Conservation (phyloP, 1,140 invertebrate species). For the Philotrypesis tridentata region DNA sequence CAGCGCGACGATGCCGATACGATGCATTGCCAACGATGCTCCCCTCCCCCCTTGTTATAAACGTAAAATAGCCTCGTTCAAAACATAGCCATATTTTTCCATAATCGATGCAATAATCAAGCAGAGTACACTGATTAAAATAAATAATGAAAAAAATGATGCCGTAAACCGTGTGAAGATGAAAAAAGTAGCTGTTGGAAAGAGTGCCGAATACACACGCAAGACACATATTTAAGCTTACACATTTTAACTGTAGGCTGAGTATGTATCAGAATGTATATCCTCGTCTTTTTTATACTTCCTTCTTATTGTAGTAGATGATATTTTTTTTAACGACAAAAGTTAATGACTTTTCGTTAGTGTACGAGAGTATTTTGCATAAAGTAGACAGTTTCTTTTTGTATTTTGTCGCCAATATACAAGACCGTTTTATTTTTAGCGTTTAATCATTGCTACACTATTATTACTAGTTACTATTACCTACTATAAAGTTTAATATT, state of each 20-base stretch:
- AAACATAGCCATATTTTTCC: conserved; percentile 74
- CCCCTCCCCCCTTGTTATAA: conserved; percentile 68
- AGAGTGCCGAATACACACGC: conserved; percentile 62
- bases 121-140: conserved; percentile 60
- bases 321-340: conserved; percentile 33
- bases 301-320: conserved; percentile 10
- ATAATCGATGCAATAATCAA: conserved; percentile 72
- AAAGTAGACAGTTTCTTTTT: conserved; percentile 37
- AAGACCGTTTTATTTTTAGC: conserved; percentile 29
- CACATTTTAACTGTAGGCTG: conserved; percentile 18
- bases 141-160: conserved; percentile 47
- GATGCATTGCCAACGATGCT: conserved; percentile 26
- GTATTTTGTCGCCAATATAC: conserved; percentile 23
- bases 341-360: conserved; percentile 22
- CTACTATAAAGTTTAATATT: conserved; percentile 1
- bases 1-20: conserved; percentile 49
- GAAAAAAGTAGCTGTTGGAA: conserved; percentile 58
- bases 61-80: conserved; percentile 57
- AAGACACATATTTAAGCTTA: conserved; percentile 29
- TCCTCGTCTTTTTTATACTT: conserved; percentile 38
- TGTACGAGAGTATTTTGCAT: conserved; percentile 12
- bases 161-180: conserved; percentile 52
- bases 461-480: conserved; percentile 28
- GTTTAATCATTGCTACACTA: neutral
- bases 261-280: conserved; percentile 42